phyloP scores from a whole-genome alignment of 2,888 invertebrate species.

The Lasioglossum zephyrum region DNA sequence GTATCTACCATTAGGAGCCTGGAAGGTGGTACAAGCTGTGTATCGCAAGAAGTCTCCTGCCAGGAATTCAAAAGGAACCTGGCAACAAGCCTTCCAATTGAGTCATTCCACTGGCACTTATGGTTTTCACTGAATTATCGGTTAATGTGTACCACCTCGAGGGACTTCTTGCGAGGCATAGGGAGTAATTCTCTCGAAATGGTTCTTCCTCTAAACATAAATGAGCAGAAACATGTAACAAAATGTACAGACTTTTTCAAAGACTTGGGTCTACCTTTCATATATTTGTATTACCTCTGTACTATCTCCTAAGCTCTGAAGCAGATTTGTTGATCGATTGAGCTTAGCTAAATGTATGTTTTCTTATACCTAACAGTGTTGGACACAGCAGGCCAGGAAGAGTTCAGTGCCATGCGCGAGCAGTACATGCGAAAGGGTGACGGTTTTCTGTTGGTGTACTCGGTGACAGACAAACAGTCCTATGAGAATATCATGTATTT shows the following conservation, averaged over 20 bases:
- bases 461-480: constrained; percentile 96
- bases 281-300: not conserved
- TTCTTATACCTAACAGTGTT: constrained; percentile 87
- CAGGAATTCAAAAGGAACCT: too few species aligned
- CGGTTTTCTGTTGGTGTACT: constrained; percentile 96
- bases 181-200: too few species aligned
- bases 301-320: not conserved
- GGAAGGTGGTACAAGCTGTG: not conserved
- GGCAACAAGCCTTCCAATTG: too few species aligned
- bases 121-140: too few species aligned
- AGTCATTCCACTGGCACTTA: too few species aligned
- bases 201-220: not conserved
- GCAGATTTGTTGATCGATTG: not conserved
- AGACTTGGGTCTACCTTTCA: too few species aligned
- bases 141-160: too few species aligned
- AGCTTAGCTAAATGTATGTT: constrained; percentile 15
- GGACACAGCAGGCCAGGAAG: constrained; percentile 98
- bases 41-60: too few species aligned
- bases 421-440: constrained; percentile 97
- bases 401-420: constrained; percentile 97
- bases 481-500: constrained; percentile 95
- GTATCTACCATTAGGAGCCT: not conserved
- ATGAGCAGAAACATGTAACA: too few species aligned
- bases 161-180: too few species aligned
- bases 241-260: too few species aligned